Evolutionary conservation across 2,113 vertebrate species (phyloP), one percentile per base, ranked within the genome.

Genomic region (Laticauda colubrina): DNA sequence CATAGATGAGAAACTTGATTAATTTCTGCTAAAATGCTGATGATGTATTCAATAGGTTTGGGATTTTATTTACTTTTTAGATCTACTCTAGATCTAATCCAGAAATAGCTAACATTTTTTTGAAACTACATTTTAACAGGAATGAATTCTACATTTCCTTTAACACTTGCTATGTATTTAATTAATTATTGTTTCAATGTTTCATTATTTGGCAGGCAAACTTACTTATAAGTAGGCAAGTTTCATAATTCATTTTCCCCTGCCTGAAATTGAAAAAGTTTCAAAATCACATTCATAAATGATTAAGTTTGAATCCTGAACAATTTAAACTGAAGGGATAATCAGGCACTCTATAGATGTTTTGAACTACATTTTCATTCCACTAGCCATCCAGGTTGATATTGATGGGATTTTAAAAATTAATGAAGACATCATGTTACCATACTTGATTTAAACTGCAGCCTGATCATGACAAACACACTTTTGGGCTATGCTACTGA

Each of bases 21-120:
- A 95, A 90, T 88, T 87, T 93, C 91, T 94, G 48, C 45, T 93
- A 39, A 91, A 94, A 94, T 93, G 21, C 34, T 93, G n/a, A 5
- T 96, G 12, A 4, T 89, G 14, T n/a, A 54, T 56, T 34, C 75
- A 96, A 93, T 86, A 87, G 45, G 14, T 86, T 9, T 95, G 29
- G 87, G 51, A 81, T 59, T 93, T 26, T 3, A 95, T 3, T 4
- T 89, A 92, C 23, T 75, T 48, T 53, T 85, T 94, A 48, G 93
- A 64, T 18, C 51, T 4, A 54, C 90, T 91, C 89, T 94, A 43
- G 94, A 96, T 90, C 90, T 10, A 75, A 88, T 75, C 51, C 9
- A 89, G 95, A 94, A 69, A 75, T 61, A 20, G 61, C 15, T 89
- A 90, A 2, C 4, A 56, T 90, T 95, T 93, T 93, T 69, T 94